These are phyloP conservation scores for Beaufortia kweichowensis DNA, from an alignment of 2,113 vertebrate species.

Conservation along the genomic window DNA sequence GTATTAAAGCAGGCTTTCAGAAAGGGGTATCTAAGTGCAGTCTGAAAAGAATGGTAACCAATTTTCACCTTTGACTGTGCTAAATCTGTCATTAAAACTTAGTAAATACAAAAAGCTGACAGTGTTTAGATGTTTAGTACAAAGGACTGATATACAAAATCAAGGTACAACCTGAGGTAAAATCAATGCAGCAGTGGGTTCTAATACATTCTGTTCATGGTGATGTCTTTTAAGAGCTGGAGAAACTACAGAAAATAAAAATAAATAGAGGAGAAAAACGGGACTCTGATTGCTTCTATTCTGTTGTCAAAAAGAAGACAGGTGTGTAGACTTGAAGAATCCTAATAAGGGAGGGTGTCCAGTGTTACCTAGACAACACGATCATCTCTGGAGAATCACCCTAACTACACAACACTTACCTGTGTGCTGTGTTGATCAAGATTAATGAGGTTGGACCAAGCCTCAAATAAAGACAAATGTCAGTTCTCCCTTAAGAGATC, in stretches of 20 bases:
- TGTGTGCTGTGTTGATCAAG: not conserved
- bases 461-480: conserved; percentile 26
- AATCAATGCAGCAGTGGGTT: too few relatives aligned
- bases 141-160: too few relatives aligned
- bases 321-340: not conserved
- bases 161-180: too few relatives aligned
- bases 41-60: too few relatives aligned
- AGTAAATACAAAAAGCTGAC: too few relatives aligned
- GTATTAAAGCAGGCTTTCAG: too few relatives aligned
- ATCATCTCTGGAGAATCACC: conserved; percentile 12
- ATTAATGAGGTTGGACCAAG: not conserved
- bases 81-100: too few relatives aligned
- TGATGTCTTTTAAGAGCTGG: not conserved
- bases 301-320: not conserved
- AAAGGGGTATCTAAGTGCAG: too few relatives aligned
- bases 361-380: conserved; percentile 19
- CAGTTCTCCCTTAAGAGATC: not conserved
- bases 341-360: not conserved
- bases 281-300: not conserved
- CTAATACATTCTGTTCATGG: not conserved
- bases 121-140: too few relatives aligned
- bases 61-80: too few relatives aligned
- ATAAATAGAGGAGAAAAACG: not conserved
- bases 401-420: conserved; percentile 7
- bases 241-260: not conserved